Percentiles rank a stretch among this genome's conserved stretches.
These are phyloP conservation scores for Pollimyrus isidori DNA, from an alignment of 2,113 vertebrate genomes.

Conservation along the genomic window DNA sequence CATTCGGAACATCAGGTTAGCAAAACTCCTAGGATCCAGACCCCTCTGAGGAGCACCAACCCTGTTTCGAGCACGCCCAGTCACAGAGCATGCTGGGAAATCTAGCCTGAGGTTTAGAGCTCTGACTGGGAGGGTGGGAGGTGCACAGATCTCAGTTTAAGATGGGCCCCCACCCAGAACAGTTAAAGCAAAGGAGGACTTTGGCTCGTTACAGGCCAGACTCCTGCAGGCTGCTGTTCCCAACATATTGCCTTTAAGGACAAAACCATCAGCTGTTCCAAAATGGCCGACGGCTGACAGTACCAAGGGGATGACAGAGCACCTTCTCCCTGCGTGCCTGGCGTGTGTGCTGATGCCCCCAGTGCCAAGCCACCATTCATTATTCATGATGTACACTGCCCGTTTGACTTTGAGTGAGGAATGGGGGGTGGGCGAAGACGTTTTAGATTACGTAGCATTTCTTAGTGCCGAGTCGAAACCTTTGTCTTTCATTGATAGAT, in stretches of 20 bases:
- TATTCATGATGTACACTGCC: slow-evolving; percentile 14
- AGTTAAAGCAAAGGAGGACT: neutral
- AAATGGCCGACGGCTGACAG: neutral
- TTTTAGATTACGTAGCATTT: slow-evolving; percentile 5
- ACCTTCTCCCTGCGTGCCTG: neutral
- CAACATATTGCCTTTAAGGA: slow-evolving; percentile 9
- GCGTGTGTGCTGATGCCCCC: neutral
- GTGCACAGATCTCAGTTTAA: neutral
- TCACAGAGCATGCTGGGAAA: slow-evolving; percentile 3
- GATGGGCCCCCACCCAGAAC: neutral
- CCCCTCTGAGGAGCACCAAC: slow-evolving; percentile 25
- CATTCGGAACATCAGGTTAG: slow-evolving; percentile 26
- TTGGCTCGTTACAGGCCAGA: neutral
- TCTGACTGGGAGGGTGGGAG: neutral
- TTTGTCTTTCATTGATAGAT: neutral
- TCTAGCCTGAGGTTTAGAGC: neutral
- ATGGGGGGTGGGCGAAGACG: neutral
- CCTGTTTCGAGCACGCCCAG: neutral
- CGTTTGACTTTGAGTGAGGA: slow-evolving; percentile 7
- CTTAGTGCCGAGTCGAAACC: neutral
- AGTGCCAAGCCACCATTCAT: slow-evolving; percentile 3
- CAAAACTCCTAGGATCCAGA: slow-evolving; percentile 23
- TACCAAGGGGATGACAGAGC: neutral
- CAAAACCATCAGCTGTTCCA: neutral
- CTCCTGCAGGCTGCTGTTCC: slow-evolving; percentile 1